Evolutionary conservation across 2,888 invertebrate genomes (phyloP).

Genomic region (Parnassius smintheus): DNA sequence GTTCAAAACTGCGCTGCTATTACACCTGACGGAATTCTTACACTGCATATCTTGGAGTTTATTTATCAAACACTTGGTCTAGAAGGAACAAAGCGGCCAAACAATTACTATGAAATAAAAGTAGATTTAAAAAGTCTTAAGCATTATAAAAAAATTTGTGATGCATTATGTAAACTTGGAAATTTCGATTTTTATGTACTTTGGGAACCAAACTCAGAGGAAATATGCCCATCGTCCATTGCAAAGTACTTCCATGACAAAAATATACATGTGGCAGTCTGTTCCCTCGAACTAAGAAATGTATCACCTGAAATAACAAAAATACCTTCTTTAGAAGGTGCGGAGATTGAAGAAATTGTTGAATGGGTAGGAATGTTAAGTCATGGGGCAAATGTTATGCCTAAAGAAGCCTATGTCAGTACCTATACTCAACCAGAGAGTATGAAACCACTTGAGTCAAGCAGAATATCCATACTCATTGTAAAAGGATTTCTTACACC

Average conservation of each 20-base stretch:
- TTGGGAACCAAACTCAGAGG: slow-evolving; percentile 60
- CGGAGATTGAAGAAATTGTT: slow-evolving; percentile 57
- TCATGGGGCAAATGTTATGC: slow-evolving; percentile 46
- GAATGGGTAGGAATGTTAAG: slow-evolving; percentile 72
- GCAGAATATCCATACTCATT: slow-evolving; percentile 54
- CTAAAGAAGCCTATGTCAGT: slow-evolving; percentile 58
- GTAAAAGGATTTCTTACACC: slow-evolving; percentile 61
- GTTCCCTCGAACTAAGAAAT: slow-evolving; percentile 40
- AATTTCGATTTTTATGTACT: slow-evolving; percentile 51
- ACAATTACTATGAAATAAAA: slow-evolving; percentile 57
- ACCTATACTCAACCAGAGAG: slow-evolving; percentile 59
- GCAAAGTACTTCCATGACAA: slow-evolving; percentile 66
- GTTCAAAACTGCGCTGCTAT: slow-evolving; percentile 61
- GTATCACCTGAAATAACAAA: slow-evolving; percentile 49
- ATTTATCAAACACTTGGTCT: slow-evolving; percentile 68
- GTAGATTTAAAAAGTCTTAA: slow-evolving; percentile 52
- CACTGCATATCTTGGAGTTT: slow-evolving; percentile 54
- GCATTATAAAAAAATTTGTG: slow-evolving; percentile 43
- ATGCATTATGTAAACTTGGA: slow-evolving; percentile 50
- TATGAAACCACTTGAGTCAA: slow-evolving; percentile 48
- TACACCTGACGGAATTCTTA: slow-evolving; percentile 61
- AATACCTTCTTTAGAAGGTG: slow-evolving; percentile 56
- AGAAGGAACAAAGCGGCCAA: slow-evolving; percentile 59
- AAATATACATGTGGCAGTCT: slow-evolving; percentile 45
- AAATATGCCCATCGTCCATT: slow-evolving; percentile 67